These are phyloP conservation scores for Eupeodes latifasciatus DNA, from an alignment of 2,888 invertebrate species.

Conservation along the genomic window DNA sequence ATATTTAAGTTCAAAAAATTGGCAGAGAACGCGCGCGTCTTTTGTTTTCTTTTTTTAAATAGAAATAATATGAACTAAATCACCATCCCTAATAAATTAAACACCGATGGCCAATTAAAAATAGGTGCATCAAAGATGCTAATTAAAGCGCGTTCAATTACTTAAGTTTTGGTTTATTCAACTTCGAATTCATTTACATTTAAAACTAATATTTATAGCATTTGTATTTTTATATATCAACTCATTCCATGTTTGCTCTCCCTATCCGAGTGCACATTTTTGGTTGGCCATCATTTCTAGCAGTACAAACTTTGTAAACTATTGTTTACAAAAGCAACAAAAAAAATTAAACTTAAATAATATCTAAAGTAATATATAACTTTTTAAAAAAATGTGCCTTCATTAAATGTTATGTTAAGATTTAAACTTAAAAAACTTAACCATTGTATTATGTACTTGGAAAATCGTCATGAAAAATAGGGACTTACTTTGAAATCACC, in stretches of 20 bases:
- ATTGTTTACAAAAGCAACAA: constrained; percentile 1
- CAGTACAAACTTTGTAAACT: constrained; percentile 63
- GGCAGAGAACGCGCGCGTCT: neutral
- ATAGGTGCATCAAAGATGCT: constrained; percentile 10
- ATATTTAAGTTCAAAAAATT: constrained; percentile 41
- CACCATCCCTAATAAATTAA: neutral
- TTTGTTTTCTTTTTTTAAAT: neutral
- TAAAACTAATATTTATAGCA: neutral
- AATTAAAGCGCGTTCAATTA: neutral
- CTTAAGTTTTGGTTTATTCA: neutral
- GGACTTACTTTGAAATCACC: neutral
- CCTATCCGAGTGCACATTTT: constrained; percentile 3
- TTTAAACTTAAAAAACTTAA: neutral
- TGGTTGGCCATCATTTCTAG: constrained; percentile 42
- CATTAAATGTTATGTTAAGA: constrained; percentile 21
- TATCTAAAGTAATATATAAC: constrained; percentile 1
- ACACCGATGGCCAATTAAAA: constrained; percentile 45
- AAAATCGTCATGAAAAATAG: neutral
- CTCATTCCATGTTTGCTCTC: neutral
- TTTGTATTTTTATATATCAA: neutral
- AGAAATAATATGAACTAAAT: neutral
- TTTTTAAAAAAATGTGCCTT: constrained; percentile 55
- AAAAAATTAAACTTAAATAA: constrained; percentile 5
- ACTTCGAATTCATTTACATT: neutral
- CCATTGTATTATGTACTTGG: neutral